These are phyloP conservation scores for Psilopsiagon aurifrons DNA, from an alignment of 2,113 vertebrate genomes.

Conservation along the genomic window DNA sequence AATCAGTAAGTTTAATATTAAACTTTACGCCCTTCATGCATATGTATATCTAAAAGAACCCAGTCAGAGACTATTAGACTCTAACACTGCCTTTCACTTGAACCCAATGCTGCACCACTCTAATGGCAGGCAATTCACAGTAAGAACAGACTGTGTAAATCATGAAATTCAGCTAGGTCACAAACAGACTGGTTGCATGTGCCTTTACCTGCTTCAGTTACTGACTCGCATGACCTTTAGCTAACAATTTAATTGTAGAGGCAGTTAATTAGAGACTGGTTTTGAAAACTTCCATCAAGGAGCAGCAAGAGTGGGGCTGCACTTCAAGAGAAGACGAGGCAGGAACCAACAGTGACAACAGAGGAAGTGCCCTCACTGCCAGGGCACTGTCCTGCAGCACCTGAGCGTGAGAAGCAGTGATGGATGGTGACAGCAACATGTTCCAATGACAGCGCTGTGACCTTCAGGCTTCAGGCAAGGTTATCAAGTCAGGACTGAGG, in stretches of 20 bases:
- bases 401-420: neutral
- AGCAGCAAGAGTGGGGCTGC: neutral
- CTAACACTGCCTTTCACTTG: neutral
- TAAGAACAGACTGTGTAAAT: neutral
- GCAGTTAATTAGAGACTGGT: neutral
- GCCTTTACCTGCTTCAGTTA: neutral
- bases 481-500: neutral
- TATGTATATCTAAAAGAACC: neutral
- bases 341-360: neutral
- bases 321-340: neutral
- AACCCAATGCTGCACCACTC: neutral
- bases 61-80: neutral
- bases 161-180: neutral
- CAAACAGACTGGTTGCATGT: neutral
- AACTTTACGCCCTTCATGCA: neutral
- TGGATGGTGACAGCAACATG: fast-evolving
- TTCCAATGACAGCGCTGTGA: neutral
- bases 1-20: neutral
- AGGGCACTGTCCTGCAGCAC: neutral
- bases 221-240: neutral
- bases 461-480: neutral
- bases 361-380: neutral
- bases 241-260: neutral
- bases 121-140: neutral
- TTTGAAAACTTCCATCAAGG: neutral